Percentiles rank a stretch among this genome's conserved stretches.
Conservation (phyloP, 2,797 vertebrate species). For the Spondyliosoma cantharus region DNA sequence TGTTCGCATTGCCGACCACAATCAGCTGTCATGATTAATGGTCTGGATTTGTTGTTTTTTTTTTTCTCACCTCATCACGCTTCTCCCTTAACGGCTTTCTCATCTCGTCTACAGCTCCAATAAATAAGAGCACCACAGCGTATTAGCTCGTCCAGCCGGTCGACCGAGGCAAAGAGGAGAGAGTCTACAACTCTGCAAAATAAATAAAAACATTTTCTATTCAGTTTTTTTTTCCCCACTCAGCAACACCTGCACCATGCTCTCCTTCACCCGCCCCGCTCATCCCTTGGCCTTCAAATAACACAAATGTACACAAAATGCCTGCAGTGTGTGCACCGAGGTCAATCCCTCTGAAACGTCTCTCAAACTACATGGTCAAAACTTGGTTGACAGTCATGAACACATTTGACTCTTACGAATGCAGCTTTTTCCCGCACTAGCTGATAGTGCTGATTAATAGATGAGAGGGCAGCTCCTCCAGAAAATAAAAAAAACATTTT, state of each 20-base stretch:
- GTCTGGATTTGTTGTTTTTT: constrained; percentile 46
- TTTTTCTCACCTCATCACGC: constrained; percentile 39
- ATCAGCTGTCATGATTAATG: constrained; percentile 70
- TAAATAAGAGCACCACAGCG: constrained; percentile 28
- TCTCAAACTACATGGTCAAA: background rate
- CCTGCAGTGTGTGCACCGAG: background rate
- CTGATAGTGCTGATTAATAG: too few relatives aligned
- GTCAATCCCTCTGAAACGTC: background rate
- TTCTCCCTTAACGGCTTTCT: constrained; percentile 18
- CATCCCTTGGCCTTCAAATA: background rate
- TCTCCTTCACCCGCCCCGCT: background rate
- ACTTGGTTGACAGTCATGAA: too few relatives aligned
- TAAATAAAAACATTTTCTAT: background rate
- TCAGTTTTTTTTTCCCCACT: background rate
- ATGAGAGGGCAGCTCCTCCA: too few relatives aligned
- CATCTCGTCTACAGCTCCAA: constrained; percentile 28
- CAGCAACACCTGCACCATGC: too few relatives aligned
- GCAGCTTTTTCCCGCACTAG: too few relatives aligned
- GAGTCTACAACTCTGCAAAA: background rate
- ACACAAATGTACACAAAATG: background rate
- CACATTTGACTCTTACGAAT: too few relatives aligned
- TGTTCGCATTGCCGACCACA: constrained; percentile 35
- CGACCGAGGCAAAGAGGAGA: background rate
- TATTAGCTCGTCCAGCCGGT: background rate
- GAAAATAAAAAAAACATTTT: too few relatives aligned